phyloP scores from a whole-genome alignment of 2,888 invertebrate genomes.

The Lycocerus yunnanus region DNA sequence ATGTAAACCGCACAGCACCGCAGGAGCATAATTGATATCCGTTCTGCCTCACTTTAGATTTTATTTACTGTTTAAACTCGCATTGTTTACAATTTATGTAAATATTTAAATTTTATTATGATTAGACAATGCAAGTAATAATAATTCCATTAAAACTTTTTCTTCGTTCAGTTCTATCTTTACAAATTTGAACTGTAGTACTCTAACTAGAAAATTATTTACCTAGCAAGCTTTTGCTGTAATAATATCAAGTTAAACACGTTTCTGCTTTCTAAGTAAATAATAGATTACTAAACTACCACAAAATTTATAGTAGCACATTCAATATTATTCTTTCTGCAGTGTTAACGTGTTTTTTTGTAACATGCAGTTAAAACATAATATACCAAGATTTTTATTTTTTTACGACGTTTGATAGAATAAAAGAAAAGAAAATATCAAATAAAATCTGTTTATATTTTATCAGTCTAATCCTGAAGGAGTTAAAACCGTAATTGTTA shows the following conservation, averaged over 20 bases:
- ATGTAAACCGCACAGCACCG: background rate
- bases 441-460: background rate
- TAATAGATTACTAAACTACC: background rate
- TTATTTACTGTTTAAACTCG: background rate
- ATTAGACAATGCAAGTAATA: background rate
- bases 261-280: background rate
- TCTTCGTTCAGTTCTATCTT: background rate
- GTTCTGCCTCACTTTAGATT: background rate
- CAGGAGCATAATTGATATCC: background rate
- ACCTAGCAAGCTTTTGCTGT: background rate
- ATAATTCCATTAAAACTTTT: background rate
- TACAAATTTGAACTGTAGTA: background rate
- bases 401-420: background rate
- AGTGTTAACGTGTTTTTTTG: background rate
- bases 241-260: background rate
- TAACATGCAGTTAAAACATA: background rate
- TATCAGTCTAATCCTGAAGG: no score
- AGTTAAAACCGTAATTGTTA: no score
- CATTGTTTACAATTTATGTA: background rate
- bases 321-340: background rate
- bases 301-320: background rate
- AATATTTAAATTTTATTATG: background rate
- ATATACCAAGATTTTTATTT: background rate
- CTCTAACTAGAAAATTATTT: background rate
- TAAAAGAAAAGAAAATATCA: background rate